Base-by-base conservation (phyloP, 2,113 vertebrate genomes). In the Lepidothrix coronata region DNA sequence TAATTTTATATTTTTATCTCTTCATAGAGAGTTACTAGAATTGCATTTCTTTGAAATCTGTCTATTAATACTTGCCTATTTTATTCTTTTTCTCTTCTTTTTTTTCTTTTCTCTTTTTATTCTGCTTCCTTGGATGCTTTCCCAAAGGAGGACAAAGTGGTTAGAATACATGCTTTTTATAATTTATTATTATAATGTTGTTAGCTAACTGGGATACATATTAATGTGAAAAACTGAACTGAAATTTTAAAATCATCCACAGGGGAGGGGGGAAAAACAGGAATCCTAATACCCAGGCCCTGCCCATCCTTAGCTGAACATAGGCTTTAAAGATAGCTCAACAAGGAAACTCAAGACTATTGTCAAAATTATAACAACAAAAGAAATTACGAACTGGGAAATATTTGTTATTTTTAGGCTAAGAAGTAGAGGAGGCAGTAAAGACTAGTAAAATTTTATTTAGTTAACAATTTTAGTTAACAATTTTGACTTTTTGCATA, bases 101-200 rank as follows among this genome's bases (percentile, higher is more conserved):
- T 84, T 97, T 96, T 94, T 41, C 96, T 94, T 94, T 96, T 97
- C 93, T 97, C 93, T 97, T 95, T 97, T 95, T 98, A 96, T 97
- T 98, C 98, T 99, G 99, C 99, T 99, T 98, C 98, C 98, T 98
- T 98, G 99, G 99, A 99, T 99, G 99, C 99, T 98, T 98, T 98
- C 98, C 98, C 98, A 98, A 99, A 99, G 99, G 99, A 99, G 99
- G 99, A 99, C 98, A 99, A 99, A 99, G 99, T 99, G 99, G 99
- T 99, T 99, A 99, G 99, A 99, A 99, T 98, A 98, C 98, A 98
- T 98, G 91, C 91, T 98, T 98, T 98, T 98, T 98, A 96, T 97
- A 63, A 96, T 96, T 96, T 97, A 71, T 96, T 97, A 91, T 96
- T 88, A 93, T 95, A 76, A 88, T 97, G 94, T 95, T 97, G 39